phyloP scores from a whole-genome alignment of 2,113 vertebrate species.

The Archilochus colubris region DNA sequence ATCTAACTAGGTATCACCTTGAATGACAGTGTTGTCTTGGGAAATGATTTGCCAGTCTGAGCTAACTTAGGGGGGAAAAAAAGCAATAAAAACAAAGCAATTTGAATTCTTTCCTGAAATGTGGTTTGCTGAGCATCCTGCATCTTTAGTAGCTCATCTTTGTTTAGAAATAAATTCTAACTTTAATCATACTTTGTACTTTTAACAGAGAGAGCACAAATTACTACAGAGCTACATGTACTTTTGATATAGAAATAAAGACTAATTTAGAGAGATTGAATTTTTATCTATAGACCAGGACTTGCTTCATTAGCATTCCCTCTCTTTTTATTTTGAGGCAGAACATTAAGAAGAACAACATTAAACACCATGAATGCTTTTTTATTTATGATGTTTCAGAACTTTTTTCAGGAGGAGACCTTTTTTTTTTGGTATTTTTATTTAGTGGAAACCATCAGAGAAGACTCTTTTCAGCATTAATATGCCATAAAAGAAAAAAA shows the following conservation, averaged over 20 bases:
- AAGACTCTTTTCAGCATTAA: slow-evolving; percentile 8
- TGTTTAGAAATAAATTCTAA: slow-evolving; percentile 43
- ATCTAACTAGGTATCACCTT: background rate
- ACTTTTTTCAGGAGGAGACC: slow-evolving; percentile 37
- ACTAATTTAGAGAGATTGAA: background rate
- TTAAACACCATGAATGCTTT: background rate
- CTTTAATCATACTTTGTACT: background rate
- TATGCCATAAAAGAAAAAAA: background rate
- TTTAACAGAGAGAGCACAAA: slow-evolving; percentile 27
- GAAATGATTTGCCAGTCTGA: background rate
- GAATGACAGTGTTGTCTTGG: background rate
- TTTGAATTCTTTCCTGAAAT: slow-evolving; percentile 49
- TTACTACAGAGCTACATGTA: background rate
- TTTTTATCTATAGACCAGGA: slow-evolving; percentile 11
- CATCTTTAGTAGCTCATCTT: slow-evolving; percentile 39
- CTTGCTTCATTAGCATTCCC: slow-evolving; percentile 1
- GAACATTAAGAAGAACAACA: background rate
- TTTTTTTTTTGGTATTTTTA: slow-evolving; percentile 6
- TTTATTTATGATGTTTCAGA: slow-evolving; percentile 59
- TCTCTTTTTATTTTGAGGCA: background rate
- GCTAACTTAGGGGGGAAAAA: background rate
- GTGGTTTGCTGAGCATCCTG: slow-evolving; percentile 28
- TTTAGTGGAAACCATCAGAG: slow-evolving; percentile 32
- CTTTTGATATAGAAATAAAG: slow-evolving; percentile 45
- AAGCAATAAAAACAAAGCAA: background rate